Conservation (phyloP, 2,113 vertebrate species). For the Nannospalax galili region DNA sequence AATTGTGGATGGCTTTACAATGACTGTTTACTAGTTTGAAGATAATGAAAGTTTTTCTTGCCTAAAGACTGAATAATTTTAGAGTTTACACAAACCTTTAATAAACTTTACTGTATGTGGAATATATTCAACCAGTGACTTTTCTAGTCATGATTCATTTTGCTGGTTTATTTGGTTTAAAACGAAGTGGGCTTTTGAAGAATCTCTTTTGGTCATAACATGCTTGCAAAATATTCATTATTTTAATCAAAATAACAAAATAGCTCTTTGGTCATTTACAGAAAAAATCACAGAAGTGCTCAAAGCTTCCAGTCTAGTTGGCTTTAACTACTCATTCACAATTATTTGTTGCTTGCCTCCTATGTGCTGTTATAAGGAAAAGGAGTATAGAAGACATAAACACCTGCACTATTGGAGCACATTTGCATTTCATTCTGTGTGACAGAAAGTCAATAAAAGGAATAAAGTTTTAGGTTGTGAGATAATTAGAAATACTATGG, state of each 20-base stretch:
- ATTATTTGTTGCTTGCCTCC: not conserved
- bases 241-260: slow-evolving; percentile 25
- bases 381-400: not conserved
- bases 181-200: not conserved
- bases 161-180: slow-evolving; percentile 49
- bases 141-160: slow-evolving; percentile 35
- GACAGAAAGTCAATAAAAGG: not conserved
- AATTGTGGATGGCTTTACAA: slow-evolving; percentile 9
- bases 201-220: not conserved
- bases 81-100: slow-evolving; percentile 41
- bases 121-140: slow-evolving; percentile 29
- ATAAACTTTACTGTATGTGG: not conserved
- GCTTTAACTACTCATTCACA: not conserved
- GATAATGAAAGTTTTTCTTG: slow-evolving; percentile 63
- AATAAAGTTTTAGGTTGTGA: not conserved
- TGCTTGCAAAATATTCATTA: not conserved
- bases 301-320: not conserved
- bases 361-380: not conserved
- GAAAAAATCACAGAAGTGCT: not conserved
- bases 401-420: not conserved
- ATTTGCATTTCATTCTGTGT: not conserved
- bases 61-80: slow-evolving; percentile 53
- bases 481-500: not conserved
- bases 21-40: slow-evolving; percentile 33
- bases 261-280: not conserved